Base-by-base conservation (phyloP, 2,888 invertebrate species). In the Ptychoptera albimana region DNA sequence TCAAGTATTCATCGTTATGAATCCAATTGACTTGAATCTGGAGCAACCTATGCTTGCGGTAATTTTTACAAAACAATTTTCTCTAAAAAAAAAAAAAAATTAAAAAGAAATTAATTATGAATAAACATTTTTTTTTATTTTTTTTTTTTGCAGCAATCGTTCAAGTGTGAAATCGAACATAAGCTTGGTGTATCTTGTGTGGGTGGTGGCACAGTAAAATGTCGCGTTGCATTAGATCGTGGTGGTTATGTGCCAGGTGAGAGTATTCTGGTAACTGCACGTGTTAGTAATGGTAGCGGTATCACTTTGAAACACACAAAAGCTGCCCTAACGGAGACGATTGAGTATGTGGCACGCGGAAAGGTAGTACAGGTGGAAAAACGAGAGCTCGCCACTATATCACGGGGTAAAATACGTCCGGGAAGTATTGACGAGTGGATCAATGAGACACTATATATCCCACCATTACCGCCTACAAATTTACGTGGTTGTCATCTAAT, bases 1-100 rank as follows among this genome's bases (percentile, higher is more conserved):
- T 63, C 92, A 92, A 67, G 92, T 92, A n/a, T 92, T 92, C 64
- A 89, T 92, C 56, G 89, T 92, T 3, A 91, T 92, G 91, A 92
- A 88, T 64, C 92, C 92, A 5, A 89, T 92, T 52, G 91, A 92
- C 63, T 70, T 92, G 55, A 92, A 92, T 67, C 67, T 86, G 61
- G 92, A 92, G 60, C 87, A 89, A 36, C 79, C 87, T 8, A 80
- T 87, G 52, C 68, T 92, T 51, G 77, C 88, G 60, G 92, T 92
- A 69, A 79, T 80, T 11, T 8, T n/a, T 15, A 39, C 14, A 39
- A 39, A 16, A 8, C n/a, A 16, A 12, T 9, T 23, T 46, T 23
- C 7, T 23, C 23, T 23, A 7, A 44, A 38, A 23, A 37, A 42
- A 44, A 35, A 44, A 23, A 15, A 12, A 38, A 42, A n/a, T n/a